These are phyloP conservation scores for Rattus norvegicus DNA, from an alignment of 2,113 vertebrate species.

Conservation along the genomic window GRCr8 NC_086039.1:141214501-141215000, in stretches of 20 bases:
- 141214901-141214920: constrained; percentile 46
- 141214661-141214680: constrained; percentile 64
- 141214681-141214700: constrained; percentile 73
- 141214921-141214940: constrained; percentile 24
- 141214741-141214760: constrained; percentile 52
- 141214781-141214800: constrained; percentile 22
- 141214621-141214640: constrained; percentile 63
- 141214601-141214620: constrained; percentile 56
- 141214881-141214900: constrained; percentile 33
- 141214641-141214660: constrained; percentile 52
- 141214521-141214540: constrained; percentile 7
- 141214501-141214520: constrained; percentile 25
- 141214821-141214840: constrained; percentile 44
- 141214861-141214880: constrained; percentile 13
- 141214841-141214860: constrained; percentile 35
- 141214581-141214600: constrained; percentile 49
- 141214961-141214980: constrained; percentile 48
- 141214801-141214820: constrained; percentile 41
- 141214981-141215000: constrained; percentile 35
- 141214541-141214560: constrained; percentile 41
- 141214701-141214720: constrained; percentile 57
- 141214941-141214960: constrained; percentile 36
- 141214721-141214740: constrained; percentile 59
- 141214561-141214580: constrained; percentile 54
- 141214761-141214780: constrained; percentile 28